Conservation (phyloP, 2,113 vertebrate genomes). For the Toxotes jaculatrix region DNA sequence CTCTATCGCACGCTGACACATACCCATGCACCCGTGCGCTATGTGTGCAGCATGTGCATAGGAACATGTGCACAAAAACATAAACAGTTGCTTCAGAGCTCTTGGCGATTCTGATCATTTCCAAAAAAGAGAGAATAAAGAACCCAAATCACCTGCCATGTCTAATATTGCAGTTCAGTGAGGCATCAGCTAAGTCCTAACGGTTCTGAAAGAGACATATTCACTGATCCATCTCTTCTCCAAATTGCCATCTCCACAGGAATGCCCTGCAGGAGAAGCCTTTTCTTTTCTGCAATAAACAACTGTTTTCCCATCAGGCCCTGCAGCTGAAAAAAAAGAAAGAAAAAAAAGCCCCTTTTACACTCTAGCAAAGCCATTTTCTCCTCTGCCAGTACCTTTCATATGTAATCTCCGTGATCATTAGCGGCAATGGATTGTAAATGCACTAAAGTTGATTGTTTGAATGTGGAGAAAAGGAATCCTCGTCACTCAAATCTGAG, state of each 20-base stretch:
- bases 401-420: constrained; percentile 62
- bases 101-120: neutral
- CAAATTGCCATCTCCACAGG: constrained; percentile 65
- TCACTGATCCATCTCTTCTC: constrained; percentile 54
- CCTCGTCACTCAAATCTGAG: constrained; percentile 36
- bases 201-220: constrained; percentile 41
- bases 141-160: constrained; percentile 36
- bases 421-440: constrained; percentile 37
- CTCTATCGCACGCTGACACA: constrained; percentile 23
- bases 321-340: constrained; percentile 30
- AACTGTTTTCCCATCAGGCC: constrained; percentile 59
- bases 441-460: constrained; percentile 59
- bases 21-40: neutral
- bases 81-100: neutral
- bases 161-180: constrained; percentile 38
- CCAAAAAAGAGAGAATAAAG: neutral
- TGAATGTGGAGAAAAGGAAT: constrained; percentile 26
- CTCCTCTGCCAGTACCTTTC: constrained; percentile 42
- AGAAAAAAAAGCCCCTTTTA: constrained; percentile 1
- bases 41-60: neutral
- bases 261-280: constrained; percentile 43
- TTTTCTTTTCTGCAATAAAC: constrained; percentile 60
- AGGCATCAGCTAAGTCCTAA: constrained; percentile 24
- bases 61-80: neutral
- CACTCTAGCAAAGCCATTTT: constrained; percentile 47